A percentile compares a stretch with the other conserved stretches of the same genome.
Conservation (phyloP, 2,113 vertebrate species). For the Etheostoma cragini region DNA sequence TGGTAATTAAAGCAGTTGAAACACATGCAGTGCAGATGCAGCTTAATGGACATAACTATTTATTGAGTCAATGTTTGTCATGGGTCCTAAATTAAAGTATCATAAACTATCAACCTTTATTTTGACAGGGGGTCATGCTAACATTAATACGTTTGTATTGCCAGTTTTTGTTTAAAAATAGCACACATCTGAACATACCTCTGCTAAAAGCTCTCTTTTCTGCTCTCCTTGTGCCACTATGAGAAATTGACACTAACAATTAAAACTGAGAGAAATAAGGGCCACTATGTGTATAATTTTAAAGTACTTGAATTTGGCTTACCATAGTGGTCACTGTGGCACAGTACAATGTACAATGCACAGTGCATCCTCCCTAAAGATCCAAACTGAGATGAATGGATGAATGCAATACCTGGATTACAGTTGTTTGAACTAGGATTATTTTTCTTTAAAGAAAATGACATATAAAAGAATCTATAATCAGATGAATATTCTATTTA, state of each 20-base stretch:
- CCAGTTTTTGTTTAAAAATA: no score
- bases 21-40: background rate
- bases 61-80: no score
- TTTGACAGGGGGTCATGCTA: no score
- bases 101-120: no score
- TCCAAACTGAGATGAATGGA: background rate
- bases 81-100: no score
- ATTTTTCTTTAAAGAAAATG: background rate
- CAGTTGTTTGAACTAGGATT: background rate
- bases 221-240: background rate
- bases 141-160: no score
- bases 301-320: background rate
- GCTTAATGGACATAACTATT: no score
- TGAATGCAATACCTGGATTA: background rate
- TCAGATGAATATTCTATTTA: background rate
- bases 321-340: background rate
- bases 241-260: background rate
- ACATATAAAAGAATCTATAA: background rate
- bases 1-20: conserved; percentile 32
- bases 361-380: background rate
- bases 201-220: no score
- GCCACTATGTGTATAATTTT: background rate
- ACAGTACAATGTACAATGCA: background rate
- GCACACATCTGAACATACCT: background rate
- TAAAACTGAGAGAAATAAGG: background rate